These are phyloP conservation scores for Eidolon dupreanum DNA, from an alignment of 2,797 vertebrate species.

Conservation along the genomic window DNA sequence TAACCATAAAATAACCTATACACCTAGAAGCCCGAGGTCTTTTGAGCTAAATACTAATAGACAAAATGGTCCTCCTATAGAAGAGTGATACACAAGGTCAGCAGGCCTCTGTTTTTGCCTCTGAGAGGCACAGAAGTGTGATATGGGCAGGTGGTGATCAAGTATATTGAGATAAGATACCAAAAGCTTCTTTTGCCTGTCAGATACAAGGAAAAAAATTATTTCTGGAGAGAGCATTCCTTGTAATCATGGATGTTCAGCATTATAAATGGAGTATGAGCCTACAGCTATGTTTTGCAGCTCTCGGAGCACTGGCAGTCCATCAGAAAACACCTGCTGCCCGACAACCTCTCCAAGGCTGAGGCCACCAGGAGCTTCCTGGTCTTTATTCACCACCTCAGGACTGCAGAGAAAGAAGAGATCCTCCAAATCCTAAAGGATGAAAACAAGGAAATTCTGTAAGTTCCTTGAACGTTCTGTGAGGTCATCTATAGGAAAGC, in stretches of 20 bases:
- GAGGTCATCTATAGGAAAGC: neutral
- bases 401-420: conserved; percentile 92
- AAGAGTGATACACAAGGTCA: neutral
- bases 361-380: conserved; percentile 93
- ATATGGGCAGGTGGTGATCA: no score
- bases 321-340: conserved; percentile 89
- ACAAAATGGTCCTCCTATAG: neutral
- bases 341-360: conserved; percentile 91
- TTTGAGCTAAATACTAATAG: neutral
- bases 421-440: conserved; percentile 92
- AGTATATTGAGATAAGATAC: neutral
- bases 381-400: conserved; percentile 92
- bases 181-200: neutral
- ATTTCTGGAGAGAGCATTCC: neutral
- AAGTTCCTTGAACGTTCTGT: conserved; percentile 75
- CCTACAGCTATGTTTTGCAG: conserved; percentile 83
- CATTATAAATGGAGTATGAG: neutral
- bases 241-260: neutral
- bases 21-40: neutral
- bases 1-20: neutral
- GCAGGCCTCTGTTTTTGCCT: neutral
- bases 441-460: conserved; percentile 93
- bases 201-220: neutral
- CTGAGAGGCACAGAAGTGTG: neutral
- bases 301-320: conserved; percentile 93